Evolutionary conservation across 1,140 invertebrate genomes (phyloP).

Genomic region (Sarcophaga peregrina): DNA sequence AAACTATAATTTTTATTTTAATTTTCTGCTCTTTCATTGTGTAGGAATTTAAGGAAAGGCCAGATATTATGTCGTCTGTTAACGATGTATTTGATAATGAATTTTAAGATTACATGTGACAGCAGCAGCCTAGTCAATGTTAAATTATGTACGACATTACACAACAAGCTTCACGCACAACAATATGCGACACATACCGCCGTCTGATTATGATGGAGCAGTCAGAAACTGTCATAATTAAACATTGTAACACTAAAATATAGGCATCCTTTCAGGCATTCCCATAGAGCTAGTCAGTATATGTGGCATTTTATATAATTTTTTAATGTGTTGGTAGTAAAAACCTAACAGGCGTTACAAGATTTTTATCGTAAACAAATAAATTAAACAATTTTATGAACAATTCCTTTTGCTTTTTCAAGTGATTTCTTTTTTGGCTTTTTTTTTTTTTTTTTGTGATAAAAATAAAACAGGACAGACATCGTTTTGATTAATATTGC

Average conservation of each 20-base stretch:
- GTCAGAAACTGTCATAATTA: conserved; percentile 43
- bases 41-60: too few species aligned
- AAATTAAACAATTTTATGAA: conserved; percentile 9
- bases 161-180: too few species aligned
- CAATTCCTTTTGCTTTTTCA: not conserved
- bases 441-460: not conserved
- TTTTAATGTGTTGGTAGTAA: not conserved
- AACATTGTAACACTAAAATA: not conserved
- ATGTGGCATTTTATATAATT: not conserved
- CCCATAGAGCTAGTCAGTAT: not conserved
- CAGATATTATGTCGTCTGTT: too few species aligned
- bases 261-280: too few species aligned
- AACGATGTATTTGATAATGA: too few species aligned
- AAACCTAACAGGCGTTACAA: not conserved
- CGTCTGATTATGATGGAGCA: conserved; percentile 46
- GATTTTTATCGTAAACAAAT: not conserved
- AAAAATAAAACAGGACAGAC: not conserved
- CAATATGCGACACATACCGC: too few species aligned
- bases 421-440: not conserved
- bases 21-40: too few species aligned
- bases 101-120: too few species aligned
- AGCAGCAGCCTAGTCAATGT: too few species aligned
- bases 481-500: not conserved
- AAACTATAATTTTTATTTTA: too few species aligned
- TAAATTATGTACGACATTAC: too few species aligned